Conservation (phyloP, 2,888 invertebrate genomes). For the Xestia rhomboidea region DNA sequence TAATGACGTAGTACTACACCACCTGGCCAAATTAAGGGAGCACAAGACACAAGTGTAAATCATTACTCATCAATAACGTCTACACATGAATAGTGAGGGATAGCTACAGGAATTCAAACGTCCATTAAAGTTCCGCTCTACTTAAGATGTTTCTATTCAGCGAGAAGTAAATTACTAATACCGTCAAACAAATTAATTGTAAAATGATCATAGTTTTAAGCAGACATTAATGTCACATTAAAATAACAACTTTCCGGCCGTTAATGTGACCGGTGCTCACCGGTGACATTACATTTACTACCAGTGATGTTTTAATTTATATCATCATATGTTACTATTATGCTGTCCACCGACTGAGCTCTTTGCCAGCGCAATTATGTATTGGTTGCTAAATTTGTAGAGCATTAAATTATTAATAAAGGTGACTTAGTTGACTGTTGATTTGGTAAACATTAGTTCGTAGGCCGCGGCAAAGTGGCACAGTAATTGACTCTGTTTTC, state of each 20-base stretch:
- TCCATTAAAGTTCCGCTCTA: constrained; percentile 22
- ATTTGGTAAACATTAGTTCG: constrained; percentile 59
- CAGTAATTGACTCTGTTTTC: constrained; percentile 59
- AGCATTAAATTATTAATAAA: constrained; percentile 67
- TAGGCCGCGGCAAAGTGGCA: constrained; percentile 41
- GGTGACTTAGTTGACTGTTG: constrained; percentile 57
- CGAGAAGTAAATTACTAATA: constrained; percentile 38
- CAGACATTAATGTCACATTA: constrained; percentile 47
- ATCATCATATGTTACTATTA: constrained; percentile 58
- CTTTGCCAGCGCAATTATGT: constrained; percentile 77
- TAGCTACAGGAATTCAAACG: constrained; percentile 8
- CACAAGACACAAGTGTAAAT: constrained; percentile 41
- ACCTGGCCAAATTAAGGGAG: constrained; percentile 29
- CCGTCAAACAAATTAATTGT: constrained; percentile 34
- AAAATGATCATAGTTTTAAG: constrained; percentile 37
- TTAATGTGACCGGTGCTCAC: constrained; percentile 52
- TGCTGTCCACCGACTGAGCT: constrained; percentile 72
- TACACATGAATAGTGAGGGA: constrained; percentile 8
- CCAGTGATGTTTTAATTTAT: constrained; percentile 68
- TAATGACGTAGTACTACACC: constrained; percentile 28
- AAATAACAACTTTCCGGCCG: constrained; percentile 43
- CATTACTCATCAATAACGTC: constrained; percentile 39
- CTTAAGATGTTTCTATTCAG: constrained; percentile 13
- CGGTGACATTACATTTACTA: constrained; percentile 53
- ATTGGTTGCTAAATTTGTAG: constrained; percentile 62